These are phyloP conservation scores for Sycophila texana DNA, from an alignment of 2,888 invertebrate genomes.

Conservation along the genomic window DNA sequence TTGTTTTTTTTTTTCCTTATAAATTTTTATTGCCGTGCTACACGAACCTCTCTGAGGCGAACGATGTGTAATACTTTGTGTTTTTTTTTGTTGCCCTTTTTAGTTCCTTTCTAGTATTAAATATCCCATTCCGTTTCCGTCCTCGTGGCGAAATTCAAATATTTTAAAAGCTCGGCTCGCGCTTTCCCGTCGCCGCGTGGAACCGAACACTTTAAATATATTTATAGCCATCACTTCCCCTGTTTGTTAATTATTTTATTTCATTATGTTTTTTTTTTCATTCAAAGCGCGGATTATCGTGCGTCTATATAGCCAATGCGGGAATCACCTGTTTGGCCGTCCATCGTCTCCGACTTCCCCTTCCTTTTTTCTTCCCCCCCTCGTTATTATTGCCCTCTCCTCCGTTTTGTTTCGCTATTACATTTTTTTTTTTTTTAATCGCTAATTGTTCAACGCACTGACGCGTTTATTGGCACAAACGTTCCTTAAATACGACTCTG, in stretches of 20 bases:
- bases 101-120: constrained; percentile 1
- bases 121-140: not conserved
- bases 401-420: too few relatives aligned
- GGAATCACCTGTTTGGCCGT: constrained; percentile 35
- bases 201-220: too few relatives aligned
- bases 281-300: too few relatives aligned
- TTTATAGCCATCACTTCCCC: not conserved
- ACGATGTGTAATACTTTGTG: constrained; percentile 49
- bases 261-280: too few relatives aligned
- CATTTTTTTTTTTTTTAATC: constrained; percentile 21
- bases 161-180: too few relatives aligned
- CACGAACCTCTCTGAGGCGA: constrained; percentile 53
- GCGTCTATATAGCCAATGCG: too few relatives aligned
- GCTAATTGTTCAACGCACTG: constrained; percentile 30
- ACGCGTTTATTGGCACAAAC: constrained; percentile 52
- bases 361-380: not conserved
- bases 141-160: constrained; percentile 6
- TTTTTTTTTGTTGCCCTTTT: constrained; percentile 30
- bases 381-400: constrained; percentile 33
- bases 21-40: constrained; percentile 56
- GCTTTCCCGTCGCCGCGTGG: too few relatives aligned
- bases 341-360: constrained; percentile 25
- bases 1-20: not conserved
- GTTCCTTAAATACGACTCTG: constrained; percentile 33
- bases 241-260: too few relatives aligned